phyloP scores from a whole-genome alignment of 53 echinoderm and acorn worm genomes.

The Patiria pectinifera region DNA sequence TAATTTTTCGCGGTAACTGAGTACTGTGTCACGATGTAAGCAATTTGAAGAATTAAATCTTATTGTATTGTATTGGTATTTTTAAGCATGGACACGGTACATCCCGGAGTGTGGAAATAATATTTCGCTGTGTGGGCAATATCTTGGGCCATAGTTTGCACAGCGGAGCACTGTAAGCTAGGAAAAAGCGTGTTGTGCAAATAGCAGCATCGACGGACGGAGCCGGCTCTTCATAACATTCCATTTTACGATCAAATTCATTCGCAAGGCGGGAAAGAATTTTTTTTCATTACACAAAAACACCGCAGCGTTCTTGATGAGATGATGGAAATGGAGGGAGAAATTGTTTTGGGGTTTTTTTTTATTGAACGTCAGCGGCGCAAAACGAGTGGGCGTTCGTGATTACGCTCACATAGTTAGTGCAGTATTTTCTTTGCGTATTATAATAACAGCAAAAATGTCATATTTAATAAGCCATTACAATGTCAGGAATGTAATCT shows the following conservation, averaged over 20 bases:
- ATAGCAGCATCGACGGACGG: conserved; percentile 5
- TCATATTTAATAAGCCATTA: too few relatives aligned
- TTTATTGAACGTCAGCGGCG: not conserved
- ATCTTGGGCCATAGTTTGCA: not conserved
- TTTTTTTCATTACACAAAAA: not conserved
- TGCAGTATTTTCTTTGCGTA: too few relatives aligned
- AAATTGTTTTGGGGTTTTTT: not conserved
- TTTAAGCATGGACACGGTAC: not conserved
- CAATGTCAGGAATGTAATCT: too few relatives aligned
- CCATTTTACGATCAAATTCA: conserved; percentile 13
- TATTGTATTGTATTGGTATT: not conserved
- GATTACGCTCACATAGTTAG: not conserved
- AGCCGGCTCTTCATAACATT: too few relatives aligned
- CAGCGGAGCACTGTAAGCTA: not conserved
- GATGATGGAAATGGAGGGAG: not conserved
- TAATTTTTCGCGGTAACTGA: not conserved
- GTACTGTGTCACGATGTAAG: not conserved
- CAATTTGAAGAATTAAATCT: not conserved
- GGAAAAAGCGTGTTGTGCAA: conserved; percentile 1
- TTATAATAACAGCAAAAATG: too few relatives aligned
- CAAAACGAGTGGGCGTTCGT: not conserved
- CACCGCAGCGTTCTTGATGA: not conserved
- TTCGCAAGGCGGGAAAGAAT: not conserved
- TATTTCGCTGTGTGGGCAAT: not conserved
- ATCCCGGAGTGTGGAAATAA: not conserved